phyloP scores from a whole-genome alignment of 2,888 invertebrate genomes.

The Eupsilia transversa region DNA sequence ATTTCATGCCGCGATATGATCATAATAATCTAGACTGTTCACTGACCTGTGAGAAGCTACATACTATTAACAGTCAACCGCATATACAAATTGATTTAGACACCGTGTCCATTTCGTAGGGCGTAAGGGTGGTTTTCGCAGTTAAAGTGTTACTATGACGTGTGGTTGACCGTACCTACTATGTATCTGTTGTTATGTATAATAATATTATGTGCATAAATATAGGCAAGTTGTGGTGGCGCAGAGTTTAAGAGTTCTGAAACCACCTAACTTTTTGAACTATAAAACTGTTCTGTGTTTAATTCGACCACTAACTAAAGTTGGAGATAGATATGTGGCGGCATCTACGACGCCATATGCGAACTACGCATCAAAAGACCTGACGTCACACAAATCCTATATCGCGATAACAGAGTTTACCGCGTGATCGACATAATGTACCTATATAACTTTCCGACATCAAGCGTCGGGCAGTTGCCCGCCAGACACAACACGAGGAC shows the following conservation, averaged over 20 bases:
- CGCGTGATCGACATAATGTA: too few species aligned
- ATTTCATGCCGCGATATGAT: conserved; percentile 28
- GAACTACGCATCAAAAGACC: too few species aligned
- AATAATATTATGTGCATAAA: conserved; percentile 2
- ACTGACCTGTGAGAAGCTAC: conserved; percentile 11
- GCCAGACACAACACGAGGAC: too few species aligned
- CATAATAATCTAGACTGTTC: not conserved
- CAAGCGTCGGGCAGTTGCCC: too few species aligned
- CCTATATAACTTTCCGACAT: too few species aligned
- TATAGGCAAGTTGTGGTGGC: not conserved
- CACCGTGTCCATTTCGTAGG: not conserved
- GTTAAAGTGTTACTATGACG: not conserved
- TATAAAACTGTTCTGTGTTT: not conserved
- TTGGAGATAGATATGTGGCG: not conserved
- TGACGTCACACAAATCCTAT: too few species aligned
- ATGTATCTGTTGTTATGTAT: not conserved
- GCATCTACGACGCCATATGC: too few species aligned
- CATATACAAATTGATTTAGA: too few species aligned
- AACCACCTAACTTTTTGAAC: not conserved
- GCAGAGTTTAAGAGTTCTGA: not conserved
- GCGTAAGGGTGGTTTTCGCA: not conserved
- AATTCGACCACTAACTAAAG: not conserved
- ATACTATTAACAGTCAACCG: not conserved
- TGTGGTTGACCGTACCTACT: not conserved
- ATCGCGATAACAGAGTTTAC: too few species aligned